A percentile compares a stretch with the other conserved stretches of the same genome.
Evolutionary conservation across 2,113 vertebrate species (phyloP).

Genomic region (Boulengeromyrus knoepffleri): DNA sequence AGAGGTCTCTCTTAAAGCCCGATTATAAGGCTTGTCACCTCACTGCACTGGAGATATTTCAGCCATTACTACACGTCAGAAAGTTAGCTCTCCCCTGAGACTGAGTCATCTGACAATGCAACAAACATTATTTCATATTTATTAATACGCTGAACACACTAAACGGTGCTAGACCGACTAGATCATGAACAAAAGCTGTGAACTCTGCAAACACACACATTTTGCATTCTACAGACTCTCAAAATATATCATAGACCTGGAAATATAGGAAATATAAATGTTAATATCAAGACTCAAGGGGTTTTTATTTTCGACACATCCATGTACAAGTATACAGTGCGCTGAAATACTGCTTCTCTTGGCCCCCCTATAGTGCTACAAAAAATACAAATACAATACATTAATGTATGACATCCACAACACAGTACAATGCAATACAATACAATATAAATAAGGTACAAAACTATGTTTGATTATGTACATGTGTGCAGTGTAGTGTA

Average conservation of each 20-base stretch:
- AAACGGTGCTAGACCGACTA: not conserved
- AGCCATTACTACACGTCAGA: not conserved
- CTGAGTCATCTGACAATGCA: not conserved
- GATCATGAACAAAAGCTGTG: not conserved
- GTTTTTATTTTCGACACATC: not conserved
- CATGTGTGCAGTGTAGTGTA: too few relatives aligned
- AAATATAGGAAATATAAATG: not conserved
- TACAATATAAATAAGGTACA: not conserved
- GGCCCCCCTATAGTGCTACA: not conserved
- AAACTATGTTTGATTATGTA: not conserved
- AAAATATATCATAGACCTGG: not conserved
- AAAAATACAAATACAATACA: not conserved
- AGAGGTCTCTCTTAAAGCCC: not conserved
- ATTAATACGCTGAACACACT: not conserved
- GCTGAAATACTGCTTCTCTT: not conserved
- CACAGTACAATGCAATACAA: not conserved
- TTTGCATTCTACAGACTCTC: not conserved
- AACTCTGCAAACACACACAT: not conserved
- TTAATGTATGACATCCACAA: not conserved
- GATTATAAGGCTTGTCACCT: not conserved
- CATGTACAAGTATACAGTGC: not conserved
- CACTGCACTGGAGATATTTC: not conserved
- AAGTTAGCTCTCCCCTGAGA: not conserved
- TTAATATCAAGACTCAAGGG: not conserved
- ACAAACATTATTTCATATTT: not conserved